A percentile compares a stretch with the other conserved stretches of the same genome.
These are phyloP conservation scores for Xestia ashworthii DNA, from an alignment of 2,888 invertebrate species.

Conservation along the genomic window DNA sequence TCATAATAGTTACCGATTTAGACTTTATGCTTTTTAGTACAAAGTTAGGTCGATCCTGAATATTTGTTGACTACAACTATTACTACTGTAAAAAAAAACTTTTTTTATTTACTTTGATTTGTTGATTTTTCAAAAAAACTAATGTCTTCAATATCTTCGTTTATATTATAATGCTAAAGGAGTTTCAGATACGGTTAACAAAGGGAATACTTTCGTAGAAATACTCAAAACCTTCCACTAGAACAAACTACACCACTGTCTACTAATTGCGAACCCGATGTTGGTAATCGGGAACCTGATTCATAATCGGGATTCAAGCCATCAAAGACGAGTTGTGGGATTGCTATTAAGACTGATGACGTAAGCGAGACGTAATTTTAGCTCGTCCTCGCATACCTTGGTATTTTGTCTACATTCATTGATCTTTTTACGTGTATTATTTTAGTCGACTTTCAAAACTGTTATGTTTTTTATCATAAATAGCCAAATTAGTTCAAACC, in stretches of 20 bases:
- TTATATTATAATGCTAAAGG: background rate
- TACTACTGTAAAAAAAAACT: too few species aligned
- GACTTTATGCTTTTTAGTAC: slow-evolving; percentile 31
- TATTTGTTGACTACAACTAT: background rate
- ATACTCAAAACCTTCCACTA: background rate
- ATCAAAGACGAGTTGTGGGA: slow-evolving; percentile 34
- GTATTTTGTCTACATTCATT: slow-evolving; percentile 49
- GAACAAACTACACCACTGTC: background rate
- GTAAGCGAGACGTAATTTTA: slow-evolving; percentile 49
- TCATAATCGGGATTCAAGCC: slow-evolving; percentile 36
- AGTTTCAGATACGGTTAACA: background rate
- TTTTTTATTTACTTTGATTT: too few species aligned
- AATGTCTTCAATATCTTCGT: too few species aligned
- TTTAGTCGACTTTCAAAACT: slow-evolving; percentile 12
- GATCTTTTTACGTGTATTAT: slow-evolving; percentile 39
- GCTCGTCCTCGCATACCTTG: slow-evolving; percentile 52
- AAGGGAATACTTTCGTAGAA: background rate
- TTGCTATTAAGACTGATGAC: slow-evolving; percentile 47
- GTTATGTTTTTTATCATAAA: background rate
- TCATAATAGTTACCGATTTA: slow-evolving; percentile 37
- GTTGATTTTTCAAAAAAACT: too few species aligned
- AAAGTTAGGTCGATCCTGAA: background rate
- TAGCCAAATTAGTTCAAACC: background rate
- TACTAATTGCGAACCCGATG: background rate
- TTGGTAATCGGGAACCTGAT: slow-evolving; percentile 8